Percentiles rank a stretch among this genome's conserved stretches.
Evolutionary conservation across 2,888 invertebrate species (phyloP).

Genomic region (Busseola fusca): DNA sequence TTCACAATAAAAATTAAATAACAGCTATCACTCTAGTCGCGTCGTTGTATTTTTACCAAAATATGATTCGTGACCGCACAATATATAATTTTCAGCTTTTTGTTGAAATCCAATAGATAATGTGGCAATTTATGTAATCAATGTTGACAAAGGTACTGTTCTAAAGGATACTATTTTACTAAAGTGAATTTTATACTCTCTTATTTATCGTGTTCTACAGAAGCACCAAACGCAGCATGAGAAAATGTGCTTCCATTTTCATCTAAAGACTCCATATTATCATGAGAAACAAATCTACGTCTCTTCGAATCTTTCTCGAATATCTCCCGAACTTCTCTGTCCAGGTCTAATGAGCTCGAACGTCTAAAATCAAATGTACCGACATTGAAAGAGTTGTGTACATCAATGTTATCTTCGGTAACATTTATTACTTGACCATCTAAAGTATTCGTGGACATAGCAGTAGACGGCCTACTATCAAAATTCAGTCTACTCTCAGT

Average conservation of each 20-base stretch:
- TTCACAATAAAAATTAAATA: too few species aligned
- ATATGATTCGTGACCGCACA: background rate
- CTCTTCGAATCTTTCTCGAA: slow-evolving; percentile 77
- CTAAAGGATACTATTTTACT: background rate
- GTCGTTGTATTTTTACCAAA: background rate
- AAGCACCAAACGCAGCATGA: slow-evolving; percentile 75
- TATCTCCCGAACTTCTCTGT: slow-evolving; percentile 82
- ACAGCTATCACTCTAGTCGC: background rate
- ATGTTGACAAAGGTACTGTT: background rate
- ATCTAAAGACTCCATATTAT: slow-evolving; percentile 56
- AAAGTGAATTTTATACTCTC: background rate
- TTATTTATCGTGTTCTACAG: slow-evolving; percentile 53
- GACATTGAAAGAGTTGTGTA: slow-evolving; percentile 74
- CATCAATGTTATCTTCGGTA: slow-evolving; percentile 74
- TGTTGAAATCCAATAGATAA: background rate
- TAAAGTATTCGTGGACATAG: slow-evolving; percentile 75
- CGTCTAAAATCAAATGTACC: slow-evolving; percentile 73
- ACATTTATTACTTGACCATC: slow-evolving; percentile 80
- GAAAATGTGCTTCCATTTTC: slow-evolving; percentile 68
- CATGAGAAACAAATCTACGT: slow-evolving; percentile 61
- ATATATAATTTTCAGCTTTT: background rate
- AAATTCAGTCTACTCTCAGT: slow-evolving; percentile 67
- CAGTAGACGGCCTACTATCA: slow-evolving; percentile 68
- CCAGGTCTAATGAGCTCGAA: slow-evolving; percentile 82
- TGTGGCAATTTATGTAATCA: background rate